phyloP scores from a whole-genome alignment of 2,113 vertebrate species.

The Gallinago media region DNA sequence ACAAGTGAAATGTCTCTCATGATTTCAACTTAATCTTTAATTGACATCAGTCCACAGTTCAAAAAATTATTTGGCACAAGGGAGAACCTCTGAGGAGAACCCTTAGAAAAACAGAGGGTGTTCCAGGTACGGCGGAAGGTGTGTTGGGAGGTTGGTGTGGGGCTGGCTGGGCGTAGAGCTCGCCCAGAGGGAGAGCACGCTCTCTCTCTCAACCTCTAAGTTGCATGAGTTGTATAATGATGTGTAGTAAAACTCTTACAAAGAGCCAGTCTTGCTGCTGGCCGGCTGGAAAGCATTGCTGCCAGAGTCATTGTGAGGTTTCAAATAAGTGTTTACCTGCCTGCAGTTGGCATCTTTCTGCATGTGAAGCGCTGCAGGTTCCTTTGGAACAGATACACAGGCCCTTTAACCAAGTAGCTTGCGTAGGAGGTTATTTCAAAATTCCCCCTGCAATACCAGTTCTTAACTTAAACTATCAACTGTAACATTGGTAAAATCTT shows the following conservation, averaged over 20 bases:
- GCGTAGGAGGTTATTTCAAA: not conserved
- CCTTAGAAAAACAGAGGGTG: conserved; percentile 59
- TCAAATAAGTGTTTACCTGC: not conserved
- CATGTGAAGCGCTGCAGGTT: conserved; percentile 21
- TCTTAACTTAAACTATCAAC: conserved; percentile 16
- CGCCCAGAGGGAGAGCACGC: not conserved
- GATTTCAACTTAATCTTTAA: conserved; percentile 52
- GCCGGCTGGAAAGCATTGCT: not conserved
- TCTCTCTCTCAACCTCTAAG: not conserved
- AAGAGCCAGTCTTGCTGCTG: not conserved
- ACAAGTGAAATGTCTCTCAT: not conserved
- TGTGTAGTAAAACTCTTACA: not conserved
- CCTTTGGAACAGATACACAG: not conserved
- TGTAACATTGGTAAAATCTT: not conserved
- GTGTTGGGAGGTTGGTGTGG: conserved; percentile 24
- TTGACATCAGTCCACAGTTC: conserved; percentile 62
- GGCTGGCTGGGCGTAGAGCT: not conserved
- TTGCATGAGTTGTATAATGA: conserved; percentile 44
- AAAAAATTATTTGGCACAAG: conserved; percentile 67
- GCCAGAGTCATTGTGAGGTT: conserved; percentile 1
- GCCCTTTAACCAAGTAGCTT: not conserved
- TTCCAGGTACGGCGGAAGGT: conserved; percentile 32
- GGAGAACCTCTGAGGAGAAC: conserved; percentile 59
- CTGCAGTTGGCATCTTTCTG: conserved; percentile 33
- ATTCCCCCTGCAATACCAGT: not conserved